Percentiles rank a stretch among this genome's conserved stretches.
phyloP scores from a whole-genome alignment of 2,888 invertebrate genomes.

The Zele albiditarsus region DNA sequence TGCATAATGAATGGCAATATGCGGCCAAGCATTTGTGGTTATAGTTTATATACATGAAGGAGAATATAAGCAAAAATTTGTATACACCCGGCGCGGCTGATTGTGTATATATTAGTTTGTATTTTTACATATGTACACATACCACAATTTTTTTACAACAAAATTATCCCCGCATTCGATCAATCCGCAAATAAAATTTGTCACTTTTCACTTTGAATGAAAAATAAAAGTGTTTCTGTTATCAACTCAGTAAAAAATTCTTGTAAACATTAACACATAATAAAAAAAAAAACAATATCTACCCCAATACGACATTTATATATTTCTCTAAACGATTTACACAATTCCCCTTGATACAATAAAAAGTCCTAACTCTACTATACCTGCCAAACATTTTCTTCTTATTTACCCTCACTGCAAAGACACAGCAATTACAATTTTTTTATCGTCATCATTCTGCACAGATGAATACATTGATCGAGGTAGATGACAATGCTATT shows the following conservation, averaged over 20 bases:
- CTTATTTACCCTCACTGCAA: no score
- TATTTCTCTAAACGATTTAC: no score
- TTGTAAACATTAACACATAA: no score
- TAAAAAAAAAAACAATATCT: no score
- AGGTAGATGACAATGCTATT: constrained; percentile 35
- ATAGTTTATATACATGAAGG: constrained; percentile 41
- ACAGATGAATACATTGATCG: constrained; percentile 16
- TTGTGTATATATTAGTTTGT: neutral
- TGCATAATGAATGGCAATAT: constrained; percentile 50
- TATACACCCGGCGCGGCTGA: neutral
- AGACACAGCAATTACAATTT: neutral
- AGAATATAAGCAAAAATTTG: constrained; percentile 47
- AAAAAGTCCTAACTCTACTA: no score
- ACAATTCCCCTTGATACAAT: no score
- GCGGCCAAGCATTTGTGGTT: neutral
- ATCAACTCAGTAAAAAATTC: no score
- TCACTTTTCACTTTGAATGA: no score
- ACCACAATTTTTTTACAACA: neutral
- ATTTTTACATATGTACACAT: neutral
- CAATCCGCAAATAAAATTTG: no score
- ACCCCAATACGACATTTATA: no score
- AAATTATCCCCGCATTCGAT: neutral
- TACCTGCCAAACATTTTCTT: no score
- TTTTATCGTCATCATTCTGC: neutral
- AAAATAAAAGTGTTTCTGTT: no score